phyloP scores from a whole-genome alignment of 2,797 vertebrate genomes.

The Dipus sagitta region DNA sequence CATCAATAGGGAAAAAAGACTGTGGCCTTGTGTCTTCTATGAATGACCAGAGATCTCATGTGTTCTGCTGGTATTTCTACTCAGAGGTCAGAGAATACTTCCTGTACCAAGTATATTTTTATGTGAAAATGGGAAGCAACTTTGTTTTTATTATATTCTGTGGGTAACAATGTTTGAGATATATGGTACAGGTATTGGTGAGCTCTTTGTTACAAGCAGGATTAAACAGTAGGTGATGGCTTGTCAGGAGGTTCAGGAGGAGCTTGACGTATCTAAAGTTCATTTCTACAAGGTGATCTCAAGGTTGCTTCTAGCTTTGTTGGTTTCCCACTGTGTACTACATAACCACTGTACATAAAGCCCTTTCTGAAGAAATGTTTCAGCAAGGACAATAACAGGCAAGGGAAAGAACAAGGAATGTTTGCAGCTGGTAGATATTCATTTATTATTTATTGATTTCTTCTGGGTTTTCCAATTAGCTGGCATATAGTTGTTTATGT shows the following conservation, averaged over 20 bases:
- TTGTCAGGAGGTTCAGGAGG: not conserved
- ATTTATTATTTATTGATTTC: not conserved
- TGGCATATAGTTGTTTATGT: not conserved
- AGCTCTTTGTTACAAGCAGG: not conserved
- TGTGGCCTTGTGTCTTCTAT: not conserved
- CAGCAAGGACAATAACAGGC: not conserved
- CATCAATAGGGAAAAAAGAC: not conserved
- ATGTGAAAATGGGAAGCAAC: not conserved
- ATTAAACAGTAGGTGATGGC: not conserved
- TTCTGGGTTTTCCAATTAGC: not conserved
- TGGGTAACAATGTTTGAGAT: not conserved
- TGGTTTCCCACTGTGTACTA: not conserved
- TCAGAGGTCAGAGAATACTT: not conserved
- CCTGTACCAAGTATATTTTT: not conserved
- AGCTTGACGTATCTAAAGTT: not conserved
- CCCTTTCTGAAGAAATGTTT: slow-evolving; percentile 20
- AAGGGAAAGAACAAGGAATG: not conserved
- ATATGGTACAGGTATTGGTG: not conserved
- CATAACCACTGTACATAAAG: not conserved
- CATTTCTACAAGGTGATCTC: not conserved
- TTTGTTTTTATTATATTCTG: not conserved
- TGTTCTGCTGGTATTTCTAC: not conserved
- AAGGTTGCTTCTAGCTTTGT: not conserved
- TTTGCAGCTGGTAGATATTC: not conserved
- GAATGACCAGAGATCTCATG: not conserved